These are phyloP conservation scores for Chascanopsetta lugubris DNA, from an alignment of 2,113 vertebrate genomes.

Conservation along the genomic window DNA sequence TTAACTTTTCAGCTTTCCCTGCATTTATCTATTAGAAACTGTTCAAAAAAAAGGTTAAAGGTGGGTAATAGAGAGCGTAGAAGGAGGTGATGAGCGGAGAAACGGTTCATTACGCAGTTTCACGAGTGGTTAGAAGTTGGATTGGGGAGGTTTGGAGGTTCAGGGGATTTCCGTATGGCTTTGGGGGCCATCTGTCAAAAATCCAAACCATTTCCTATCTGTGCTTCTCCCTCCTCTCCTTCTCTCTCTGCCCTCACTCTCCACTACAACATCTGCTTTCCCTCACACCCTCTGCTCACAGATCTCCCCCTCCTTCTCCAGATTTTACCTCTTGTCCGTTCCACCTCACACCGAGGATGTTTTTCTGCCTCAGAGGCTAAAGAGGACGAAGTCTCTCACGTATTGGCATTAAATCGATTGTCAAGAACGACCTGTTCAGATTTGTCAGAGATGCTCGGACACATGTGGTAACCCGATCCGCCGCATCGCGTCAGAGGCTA, in stretches of 20 bases:
- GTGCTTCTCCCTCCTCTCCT: conserved; percentile 23
- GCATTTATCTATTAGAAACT: too few species aligned
- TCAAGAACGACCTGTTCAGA: conserved; percentile 13
- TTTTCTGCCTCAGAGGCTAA: not conserved
- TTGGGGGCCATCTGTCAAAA: conserved; percentile 73
- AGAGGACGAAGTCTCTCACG: not conserved
- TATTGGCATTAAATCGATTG: conserved; percentile 8
- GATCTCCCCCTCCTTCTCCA: conserved; percentile 17
- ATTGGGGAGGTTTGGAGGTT: conserved; percentile 54
- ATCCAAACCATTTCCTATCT: conserved; percentile 79
- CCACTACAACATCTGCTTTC: conserved; percentile 68
- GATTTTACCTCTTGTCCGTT: conserved; percentile 7
- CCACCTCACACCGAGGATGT: not conserved
- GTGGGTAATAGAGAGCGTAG: not conserved
- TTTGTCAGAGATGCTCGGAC: conserved; percentile 7
- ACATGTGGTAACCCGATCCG: conserved; percentile 34
- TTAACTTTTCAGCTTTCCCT: conserved; percentile 17
- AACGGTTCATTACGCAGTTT: conserved; percentile 43
- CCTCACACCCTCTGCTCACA: conserved; percentile 23
- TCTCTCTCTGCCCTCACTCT: conserved; percentile 17
- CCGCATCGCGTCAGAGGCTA: conserved; percentile 28
- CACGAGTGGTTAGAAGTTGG: conserved; percentile 26
- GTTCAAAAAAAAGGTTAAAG: conserved; percentile 31
- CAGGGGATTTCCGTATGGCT: conserved; percentile 71
- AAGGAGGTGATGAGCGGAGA: not conserved